Conservation (phyloP, 2,888 invertebrate genomes). For the Opisthograptis luteolata region DNA sequence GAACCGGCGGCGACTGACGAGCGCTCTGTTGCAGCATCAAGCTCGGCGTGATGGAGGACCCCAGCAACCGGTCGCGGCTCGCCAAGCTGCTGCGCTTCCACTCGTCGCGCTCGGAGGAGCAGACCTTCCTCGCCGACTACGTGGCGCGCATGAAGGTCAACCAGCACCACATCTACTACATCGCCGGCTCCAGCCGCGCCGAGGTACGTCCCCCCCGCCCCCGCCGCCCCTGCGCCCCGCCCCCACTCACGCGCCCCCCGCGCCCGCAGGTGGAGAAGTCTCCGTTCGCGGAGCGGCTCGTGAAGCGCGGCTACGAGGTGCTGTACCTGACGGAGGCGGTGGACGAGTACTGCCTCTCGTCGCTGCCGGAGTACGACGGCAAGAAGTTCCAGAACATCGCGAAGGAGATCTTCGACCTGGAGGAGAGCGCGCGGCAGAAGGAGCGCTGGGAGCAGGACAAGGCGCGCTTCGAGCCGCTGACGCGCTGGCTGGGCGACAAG, state of each 20-base stretch:
- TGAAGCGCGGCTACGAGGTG: constrained; percentile 97
- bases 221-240: constrained; percentile 83
- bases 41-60: constrained; percentile 98
- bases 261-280: constrained; percentile 88
- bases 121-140: constrained; percentile 94
- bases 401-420: constrained; percentile 97
- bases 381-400: constrained; percentile 99
- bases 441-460: constrained; percentile 91
- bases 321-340: constrained; percentile 97
- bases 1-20: background rate
- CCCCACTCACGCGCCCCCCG: constrained; percentile 57
- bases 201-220: constrained; percentile 87
- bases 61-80: constrained; percentile 96
- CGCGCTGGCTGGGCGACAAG: constrained; percentile 48
- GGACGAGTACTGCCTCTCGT: constrained; percentile 98
- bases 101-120: constrained; percentile 88
- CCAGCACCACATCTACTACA: constrained; percentile 98
- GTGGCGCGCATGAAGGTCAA: constrained; percentile 97
- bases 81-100: constrained; percentile 97
- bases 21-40: constrained; percentile 86
- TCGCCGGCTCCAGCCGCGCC: constrained; percentile 93
- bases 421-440: constrained; percentile 88
- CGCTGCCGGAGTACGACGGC: constrained; percentile 98
- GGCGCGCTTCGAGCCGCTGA: constrained; percentile 93
- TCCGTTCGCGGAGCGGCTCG: constrained; percentile 97